These are phyloP conservation scores for Panagrolaimus sp. DNA, from an alignment of 1,140 invertebrate genomes.

Conservation along the genomic window DNA sequence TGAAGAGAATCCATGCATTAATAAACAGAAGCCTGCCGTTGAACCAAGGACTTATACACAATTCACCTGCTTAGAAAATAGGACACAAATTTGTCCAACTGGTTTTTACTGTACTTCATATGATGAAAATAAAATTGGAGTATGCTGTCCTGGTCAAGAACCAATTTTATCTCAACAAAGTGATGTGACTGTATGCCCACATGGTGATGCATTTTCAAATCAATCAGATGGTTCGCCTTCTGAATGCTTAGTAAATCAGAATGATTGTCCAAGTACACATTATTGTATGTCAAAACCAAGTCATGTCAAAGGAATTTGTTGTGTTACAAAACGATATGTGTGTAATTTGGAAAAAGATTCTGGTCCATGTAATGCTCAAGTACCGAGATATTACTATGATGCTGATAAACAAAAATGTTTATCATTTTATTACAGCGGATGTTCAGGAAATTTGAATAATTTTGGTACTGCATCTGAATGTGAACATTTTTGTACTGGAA, in stretches of 20 bases:
- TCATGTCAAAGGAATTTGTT: slow-evolving; percentile 36
- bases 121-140: slow-evolving; percentile 30
- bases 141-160: slow-evolving; percentile 39
- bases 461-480: slow-evolving; percentile 42
- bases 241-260: slow-evolving; percentile 28
- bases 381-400: slow-evolving; percentile 37
- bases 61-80: slow-evolving; percentile 34
- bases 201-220: slow-evolving; percentile 36
- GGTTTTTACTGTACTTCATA: slow-evolving; percentile 37
- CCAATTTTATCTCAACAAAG: slow-evolving; percentile 22
- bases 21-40: slow-evolving; percentile 28
- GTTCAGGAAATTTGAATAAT: slow-evolving; percentile 43
- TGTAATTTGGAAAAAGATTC: slow-evolving; percentile 39
- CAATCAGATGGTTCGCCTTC: slow-evolving; percentile 19
- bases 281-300: slow-evolving; percentile 38
- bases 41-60: slow-evolving; percentile 33
- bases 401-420: slow-evolving; percentile 27
- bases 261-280: slow-evolving; percentile 42
- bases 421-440: slow-evolving; percentile 41
- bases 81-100: slow-evolving; percentile 26
- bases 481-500: slow-evolving; percentile 40
- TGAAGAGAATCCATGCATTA: slow-evolving; percentile 35
- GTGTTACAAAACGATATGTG: slow-evolving; percentile 47
- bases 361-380: slow-evolving; percentile 32
- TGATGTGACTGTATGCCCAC: slow-evolving; percentile 26